A percentile compares a stretch with the other conserved stretches of the same genome.
Evolutionary conservation across 1,140 invertebrate species (phyloP).

Genomic region (Druon quercuslanigerum): DNA sequence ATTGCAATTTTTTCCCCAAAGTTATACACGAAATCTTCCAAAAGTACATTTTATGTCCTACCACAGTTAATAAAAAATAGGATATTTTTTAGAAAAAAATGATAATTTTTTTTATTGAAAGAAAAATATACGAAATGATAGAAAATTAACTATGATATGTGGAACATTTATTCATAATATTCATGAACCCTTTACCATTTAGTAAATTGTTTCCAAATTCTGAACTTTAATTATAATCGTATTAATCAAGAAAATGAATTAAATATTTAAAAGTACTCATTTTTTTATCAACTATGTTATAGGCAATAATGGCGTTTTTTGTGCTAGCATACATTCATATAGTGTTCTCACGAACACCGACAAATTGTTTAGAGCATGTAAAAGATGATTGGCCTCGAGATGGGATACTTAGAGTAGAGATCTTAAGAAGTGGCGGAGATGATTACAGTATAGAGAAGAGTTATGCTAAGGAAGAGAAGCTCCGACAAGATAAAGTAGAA

Average conservation of each 20-base stretch:
- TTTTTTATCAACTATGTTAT: conserved; percentile 57
- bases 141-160: too few relatives aligned
- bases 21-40: too few relatives aligned
- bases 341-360: conserved; percentile 93
- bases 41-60: too few relatives aligned
- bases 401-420: conserved; percentile 96
- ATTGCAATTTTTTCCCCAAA: too few relatives aligned
- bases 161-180: too few relatives aligned
- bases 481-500: conserved; percentile 82
- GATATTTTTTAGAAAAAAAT: too few relatives aligned
- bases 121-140: too few relatives aligned
- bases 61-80: too few relatives aligned
- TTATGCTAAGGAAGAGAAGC: conserved; percentile 86
- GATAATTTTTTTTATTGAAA: too few relatives aligned
- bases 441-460: conserved; percentile 88
- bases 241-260: conserved; percentile 18
- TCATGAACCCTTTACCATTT: too few relatives aligned
- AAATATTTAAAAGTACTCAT: conserved; percentile 6
- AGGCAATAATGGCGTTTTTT: conserved; percentile 92
- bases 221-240: conserved; percentile 19
- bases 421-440: conserved; percentile 84
- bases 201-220: conserved; percentile 1
- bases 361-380: conserved; percentile 94
- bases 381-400: conserved; percentile 94
- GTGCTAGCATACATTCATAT: conserved; percentile 96